Conservation (phyloP, 2,888 invertebrate genomes). For the Thumatha senex region DNA sequence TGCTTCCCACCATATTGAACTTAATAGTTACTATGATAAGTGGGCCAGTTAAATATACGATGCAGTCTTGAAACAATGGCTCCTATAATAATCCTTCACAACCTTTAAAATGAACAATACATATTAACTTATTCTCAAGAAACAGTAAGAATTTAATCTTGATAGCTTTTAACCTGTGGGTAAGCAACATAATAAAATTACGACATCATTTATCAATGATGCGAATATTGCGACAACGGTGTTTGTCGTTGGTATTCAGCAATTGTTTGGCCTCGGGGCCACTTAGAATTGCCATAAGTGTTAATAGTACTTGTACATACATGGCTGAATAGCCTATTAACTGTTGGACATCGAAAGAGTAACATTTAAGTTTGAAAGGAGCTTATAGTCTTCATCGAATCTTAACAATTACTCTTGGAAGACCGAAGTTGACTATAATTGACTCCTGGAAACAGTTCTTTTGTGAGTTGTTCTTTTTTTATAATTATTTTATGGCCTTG, state of each 20-base stretch:
- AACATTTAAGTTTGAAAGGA: neutral
- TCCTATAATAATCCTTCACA: constrained; percentile 34
- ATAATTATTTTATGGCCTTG: too few species aligned
- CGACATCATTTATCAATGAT: constrained; percentile 73
- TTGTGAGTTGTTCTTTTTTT: too few species aligned
- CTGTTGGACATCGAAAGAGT: neutral
- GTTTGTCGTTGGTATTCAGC: constrained; percentile 35
- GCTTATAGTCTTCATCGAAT: too few species aligned
- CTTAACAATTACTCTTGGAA: too few species aligned
- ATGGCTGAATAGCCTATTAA: neutral
- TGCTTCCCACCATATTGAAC: constrained; percentile 5
- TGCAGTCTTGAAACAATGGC: constrained; percentile 39
- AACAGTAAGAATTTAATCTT: constrained; percentile 54
- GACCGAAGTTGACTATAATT: too few species aligned
- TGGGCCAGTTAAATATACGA: constrained; percentile 21
- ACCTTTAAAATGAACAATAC: constrained; percentile 56
- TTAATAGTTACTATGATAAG: constrained; percentile 9
- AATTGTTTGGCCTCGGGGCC: constrained; percentile 37
- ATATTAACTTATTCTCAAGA: constrained; percentile 41
- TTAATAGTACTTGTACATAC: neutral
- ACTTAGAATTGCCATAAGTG: constrained; percentile 11
- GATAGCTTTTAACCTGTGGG: constrained; percentile 63
- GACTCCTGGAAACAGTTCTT: too few species aligned
- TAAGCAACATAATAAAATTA: constrained; percentile 71
- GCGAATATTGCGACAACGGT: constrained; percentile 54